Conservation (phyloP, 1,140 invertebrate genomes). For the Ditylenchus dipsaci region DNA sequence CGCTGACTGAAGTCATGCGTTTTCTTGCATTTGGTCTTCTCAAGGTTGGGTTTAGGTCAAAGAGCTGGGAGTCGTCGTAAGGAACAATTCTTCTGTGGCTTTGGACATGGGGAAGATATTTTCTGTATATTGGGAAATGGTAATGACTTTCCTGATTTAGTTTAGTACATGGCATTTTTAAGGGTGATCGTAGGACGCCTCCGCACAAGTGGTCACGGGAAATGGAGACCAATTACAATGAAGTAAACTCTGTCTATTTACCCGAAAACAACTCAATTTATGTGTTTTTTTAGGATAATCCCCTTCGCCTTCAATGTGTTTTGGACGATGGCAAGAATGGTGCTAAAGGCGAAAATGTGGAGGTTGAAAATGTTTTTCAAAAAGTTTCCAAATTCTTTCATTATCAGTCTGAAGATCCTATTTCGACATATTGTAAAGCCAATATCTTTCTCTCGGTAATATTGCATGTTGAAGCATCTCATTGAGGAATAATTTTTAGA, state of each 20-base stretch:
- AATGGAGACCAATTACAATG: conserved; percentile 68
- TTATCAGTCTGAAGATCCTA: too few species aligned
- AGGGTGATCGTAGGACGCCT: conserved; percentile 63
- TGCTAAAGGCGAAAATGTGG: too few species aligned
- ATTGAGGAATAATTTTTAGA: background rate
- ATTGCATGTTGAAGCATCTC: background rate
- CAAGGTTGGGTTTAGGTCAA: conserved; percentile 1
- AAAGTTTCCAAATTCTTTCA: too few species aligned
- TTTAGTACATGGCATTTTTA: too few species aligned
- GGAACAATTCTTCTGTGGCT: background rate
- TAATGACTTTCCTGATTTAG: conserved; percentile 59
- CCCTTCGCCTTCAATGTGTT: too few species aligned
- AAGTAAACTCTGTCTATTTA: conserved; percentile 33
- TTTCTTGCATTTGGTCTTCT: background rate
- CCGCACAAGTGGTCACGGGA: conserved; percentile 74
- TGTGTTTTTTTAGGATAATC: too few species aligned
- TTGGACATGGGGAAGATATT: background rate
- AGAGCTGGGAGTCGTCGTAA: conserved; percentile 5
- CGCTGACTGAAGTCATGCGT: conserved; percentile 74
- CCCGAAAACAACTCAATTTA: too few species aligned
- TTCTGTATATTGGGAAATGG: conserved; percentile 78
- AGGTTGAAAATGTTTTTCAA: too few species aligned
- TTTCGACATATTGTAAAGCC: conserved; percentile 11
- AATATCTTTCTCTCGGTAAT: conserved; percentile 72
- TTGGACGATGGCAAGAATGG: too few species aligned